Evolutionary conservation across 2,888 invertebrate genomes (phyloP), one percentile per base, ranked within the genome.

Genomic region (Hesperia comma): DNA sequence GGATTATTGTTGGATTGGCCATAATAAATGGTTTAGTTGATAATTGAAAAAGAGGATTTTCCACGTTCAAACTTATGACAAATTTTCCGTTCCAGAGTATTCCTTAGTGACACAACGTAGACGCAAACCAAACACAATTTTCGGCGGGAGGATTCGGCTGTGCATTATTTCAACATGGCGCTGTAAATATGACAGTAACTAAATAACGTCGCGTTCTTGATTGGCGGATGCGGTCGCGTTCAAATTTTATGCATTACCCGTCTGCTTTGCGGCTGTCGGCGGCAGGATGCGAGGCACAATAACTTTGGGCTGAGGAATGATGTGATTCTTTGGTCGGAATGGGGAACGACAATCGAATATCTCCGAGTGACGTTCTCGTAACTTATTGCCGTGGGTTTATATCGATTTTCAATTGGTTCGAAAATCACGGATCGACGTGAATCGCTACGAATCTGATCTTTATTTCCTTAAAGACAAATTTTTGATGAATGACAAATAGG

Each of bases 161-260:
- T 61, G 55, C 56, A 46, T 63, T 62, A 62, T 62, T 62, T 15
- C 63, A 63, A 57, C 0, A 56, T 21, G 63, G 56, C 63, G 56
- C 1, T 43, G 63, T 41, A 41, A 58, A 58, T 64, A 51, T 64
- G 57, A 64, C 57, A 64, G 58, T 64, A 58, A 64, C 64, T 64
- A 64, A 64, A 64, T 58, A 58, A 64, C 57, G 57, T 64, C 58
- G 55, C 46, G 56, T 40, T 37, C 63, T 10, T 41, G 63, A 63
- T 37, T 32, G 37, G 12, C 26, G 70, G 70, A 70, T 71, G 72
- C 70, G 73, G 73, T 69, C 69, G 74, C 66, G 70, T 69, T 72
- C 69, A 77, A 78, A 79, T 78, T 76, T 75, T 78, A 77, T 79
- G 79, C 79, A 78, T 79, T 78, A 78, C 72, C 74, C 71, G 69